Percentiles rank a stretch among this genome's conserved stretches.
Conservation (phyloP, 2,113 vertebrate species). For the Phoenicopterus ruber region DNA sequence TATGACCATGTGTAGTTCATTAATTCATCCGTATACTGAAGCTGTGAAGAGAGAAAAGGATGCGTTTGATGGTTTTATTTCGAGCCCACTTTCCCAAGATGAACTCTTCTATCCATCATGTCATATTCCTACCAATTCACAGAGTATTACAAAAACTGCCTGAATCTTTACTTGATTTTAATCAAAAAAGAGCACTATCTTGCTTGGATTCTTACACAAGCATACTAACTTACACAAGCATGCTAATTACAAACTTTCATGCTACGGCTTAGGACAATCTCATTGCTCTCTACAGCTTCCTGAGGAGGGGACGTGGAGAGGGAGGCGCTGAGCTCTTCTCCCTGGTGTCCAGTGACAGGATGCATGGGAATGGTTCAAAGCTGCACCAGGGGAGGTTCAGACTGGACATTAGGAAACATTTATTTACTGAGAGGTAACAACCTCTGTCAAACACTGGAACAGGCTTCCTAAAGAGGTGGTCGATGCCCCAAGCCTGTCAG, state of each 20-base stretch:
- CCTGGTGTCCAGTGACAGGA: background rate
- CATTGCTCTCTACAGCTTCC: background rate
- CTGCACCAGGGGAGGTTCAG: background rate
- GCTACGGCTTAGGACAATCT: background rate
- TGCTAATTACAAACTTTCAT: background rate
- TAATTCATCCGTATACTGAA: background rate
- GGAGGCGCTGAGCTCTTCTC: background rate
- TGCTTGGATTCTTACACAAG: background rate
- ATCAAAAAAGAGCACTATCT: background rate
- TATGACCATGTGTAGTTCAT: background rate
- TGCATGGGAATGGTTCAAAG: accelerated
- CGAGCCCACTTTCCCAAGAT: background rate
- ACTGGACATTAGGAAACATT: background rate
- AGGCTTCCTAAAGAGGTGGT: background rate
- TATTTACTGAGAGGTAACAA: accelerated
- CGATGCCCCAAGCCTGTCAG: background rate
- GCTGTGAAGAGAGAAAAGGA: background rate
- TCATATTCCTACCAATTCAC: background rate
- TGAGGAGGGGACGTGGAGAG: background rate
- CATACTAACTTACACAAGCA: background rate
- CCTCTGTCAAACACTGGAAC: background rate
- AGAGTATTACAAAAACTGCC: background rate
- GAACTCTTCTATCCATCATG: background rate
- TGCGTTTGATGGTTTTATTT: background rate
- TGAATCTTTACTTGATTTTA: background rate